phyloP scores from a whole-genome alignment of 2,888 invertebrate genomes.

The Drosophila kanekoi region DNA sequence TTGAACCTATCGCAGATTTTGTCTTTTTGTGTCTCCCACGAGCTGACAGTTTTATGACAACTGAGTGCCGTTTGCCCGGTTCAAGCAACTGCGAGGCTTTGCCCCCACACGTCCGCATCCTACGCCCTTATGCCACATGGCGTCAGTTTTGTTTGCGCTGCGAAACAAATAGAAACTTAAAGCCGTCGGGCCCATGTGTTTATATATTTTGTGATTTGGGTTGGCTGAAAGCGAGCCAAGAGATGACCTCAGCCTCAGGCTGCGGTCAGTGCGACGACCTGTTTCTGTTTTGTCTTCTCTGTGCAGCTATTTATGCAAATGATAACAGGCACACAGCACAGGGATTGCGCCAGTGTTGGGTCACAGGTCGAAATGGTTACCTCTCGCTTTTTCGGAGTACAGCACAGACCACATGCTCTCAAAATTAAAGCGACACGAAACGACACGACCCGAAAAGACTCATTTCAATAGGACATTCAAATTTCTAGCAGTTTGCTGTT shows the following conservation, averaged over 20 bases:
- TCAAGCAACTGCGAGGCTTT: slow-evolving; percentile 30
- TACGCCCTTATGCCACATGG: slow-evolving; percentile 4
- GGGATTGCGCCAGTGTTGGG: slow-evolving; percentile 7
- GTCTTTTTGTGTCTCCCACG: slow-evolving; percentile 46
- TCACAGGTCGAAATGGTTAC: slow-evolving; percentile 13
- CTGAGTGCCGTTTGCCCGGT: slow-evolving; percentile 37
- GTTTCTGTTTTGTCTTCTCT: slow-evolving; percentile 14
- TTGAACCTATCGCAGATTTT: slow-evolving; percentile 59
- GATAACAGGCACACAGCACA: slow-evolving; percentile 24
- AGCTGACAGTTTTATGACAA: slow-evolving; percentile 74
- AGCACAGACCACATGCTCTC: background rate
- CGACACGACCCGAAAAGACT: background rate
- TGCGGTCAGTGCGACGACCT: slow-evolving; percentile 50
- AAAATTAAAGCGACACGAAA: slow-evolving; percentile 4
- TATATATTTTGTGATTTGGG: slow-evolving; percentile 64
- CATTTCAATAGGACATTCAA: background rate
- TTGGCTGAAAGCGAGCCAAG: slow-evolving; percentile 22
- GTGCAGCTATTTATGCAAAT: slow-evolving; percentile 58
- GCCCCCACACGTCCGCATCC: background rate
- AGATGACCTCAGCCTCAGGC: slow-evolving; percentile 28
- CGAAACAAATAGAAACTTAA: slow-evolving; percentile 47
- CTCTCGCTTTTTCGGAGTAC: background rate
- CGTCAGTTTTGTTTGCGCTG: slow-evolving; percentile 21
- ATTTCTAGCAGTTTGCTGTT: too few relatives aligned
- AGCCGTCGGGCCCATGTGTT: slow-evolving; percentile 75